A percentile compares a stretch with the other conserved stretches of the same genome.
These are phyloP conservation scores for Psittacula derbiana DNA, from an alignment of 2,797 vertebrate genomes.

Conservation along the genomic window DNA sequence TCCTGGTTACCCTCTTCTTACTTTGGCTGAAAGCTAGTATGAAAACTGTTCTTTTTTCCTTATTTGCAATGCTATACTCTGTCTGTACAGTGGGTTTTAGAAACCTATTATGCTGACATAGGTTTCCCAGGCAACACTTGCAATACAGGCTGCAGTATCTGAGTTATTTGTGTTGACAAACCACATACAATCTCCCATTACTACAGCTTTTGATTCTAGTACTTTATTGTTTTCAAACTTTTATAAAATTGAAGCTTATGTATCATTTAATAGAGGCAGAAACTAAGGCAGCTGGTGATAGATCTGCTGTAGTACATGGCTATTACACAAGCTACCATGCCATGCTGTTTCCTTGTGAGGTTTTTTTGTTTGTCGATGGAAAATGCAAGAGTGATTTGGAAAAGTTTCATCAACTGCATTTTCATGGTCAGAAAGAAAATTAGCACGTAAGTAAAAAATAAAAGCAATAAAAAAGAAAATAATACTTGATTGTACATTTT, in stretches of 20 bases:
- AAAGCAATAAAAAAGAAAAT: not conserved
- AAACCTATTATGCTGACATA: not conserved
- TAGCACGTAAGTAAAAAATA: not conserved
- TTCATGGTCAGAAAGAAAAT: not conserved
- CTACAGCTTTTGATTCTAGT: slow-evolving; percentile 4
- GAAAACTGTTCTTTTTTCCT: not conserved
- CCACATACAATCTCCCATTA: not conserved
- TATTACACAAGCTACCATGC: not conserved
- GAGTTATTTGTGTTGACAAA: slow-evolving; percentile 36
- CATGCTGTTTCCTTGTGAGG: not conserved
- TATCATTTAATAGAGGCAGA: not conserved
- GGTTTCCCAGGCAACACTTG: slow-evolving; percentile 56
- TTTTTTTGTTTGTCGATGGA: not conserved
- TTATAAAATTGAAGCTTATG: not conserved
- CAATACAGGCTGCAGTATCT: not conserved
- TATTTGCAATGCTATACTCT: not conserved
- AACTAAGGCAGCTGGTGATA: not conserved
- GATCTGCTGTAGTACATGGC: not conserved
- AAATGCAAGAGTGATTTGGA: not conserved
- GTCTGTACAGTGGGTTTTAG: not conserved
- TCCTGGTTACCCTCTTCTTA: not conserved
- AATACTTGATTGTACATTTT: not conserved
- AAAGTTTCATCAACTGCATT: not conserved
- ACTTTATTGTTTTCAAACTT: not conserved
- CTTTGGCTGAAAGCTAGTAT: not conserved